Evolutionary conservation across 2,797 vertebrate species (phyloP).

Genomic region (Pipistrellus pipistrellus): DNA sequence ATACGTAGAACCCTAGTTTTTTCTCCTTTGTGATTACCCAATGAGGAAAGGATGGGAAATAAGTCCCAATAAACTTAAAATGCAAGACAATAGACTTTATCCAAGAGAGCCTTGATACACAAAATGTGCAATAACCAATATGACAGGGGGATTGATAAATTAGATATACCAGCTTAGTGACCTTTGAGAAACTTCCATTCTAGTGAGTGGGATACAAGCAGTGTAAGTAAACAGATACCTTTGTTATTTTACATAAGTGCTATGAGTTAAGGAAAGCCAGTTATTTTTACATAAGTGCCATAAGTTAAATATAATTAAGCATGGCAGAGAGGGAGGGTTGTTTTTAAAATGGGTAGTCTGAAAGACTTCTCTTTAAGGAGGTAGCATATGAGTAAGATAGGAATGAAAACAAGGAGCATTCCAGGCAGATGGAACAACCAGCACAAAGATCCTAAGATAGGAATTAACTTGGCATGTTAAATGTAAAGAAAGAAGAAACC

Average conservation of each 20-base stretch:
- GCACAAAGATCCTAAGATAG: not conserved
- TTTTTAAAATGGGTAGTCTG: not conserved
- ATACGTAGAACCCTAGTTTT: not conserved
- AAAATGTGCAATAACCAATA: not conserved
- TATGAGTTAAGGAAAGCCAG: not conserved
- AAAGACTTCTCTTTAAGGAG: not conserved
- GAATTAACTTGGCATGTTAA: not conserved
- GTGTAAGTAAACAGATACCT: not conserved
- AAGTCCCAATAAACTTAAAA: not conserved
- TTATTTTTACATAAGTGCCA: not conserved
- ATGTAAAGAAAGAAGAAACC: not conserved
- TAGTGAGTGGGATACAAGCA: not conserved
- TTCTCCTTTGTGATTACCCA: not conserved
- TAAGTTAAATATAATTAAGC: not conserved
- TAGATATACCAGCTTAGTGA: not conserved
- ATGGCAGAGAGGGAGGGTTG: not conserved
- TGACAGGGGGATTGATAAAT: not conserved
- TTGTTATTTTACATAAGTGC: not conserved
- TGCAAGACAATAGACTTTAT: not conserved
- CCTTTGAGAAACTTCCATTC: not conserved
- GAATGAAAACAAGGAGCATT: not conserved
- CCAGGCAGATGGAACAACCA: not conserved
- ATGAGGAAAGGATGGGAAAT: not conserved
- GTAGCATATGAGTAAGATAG: not conserved
- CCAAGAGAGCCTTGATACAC: not conserved